Conservation (phyloP, 2,113 vertebrate species). For the Lasiurus borealis region DNA sequence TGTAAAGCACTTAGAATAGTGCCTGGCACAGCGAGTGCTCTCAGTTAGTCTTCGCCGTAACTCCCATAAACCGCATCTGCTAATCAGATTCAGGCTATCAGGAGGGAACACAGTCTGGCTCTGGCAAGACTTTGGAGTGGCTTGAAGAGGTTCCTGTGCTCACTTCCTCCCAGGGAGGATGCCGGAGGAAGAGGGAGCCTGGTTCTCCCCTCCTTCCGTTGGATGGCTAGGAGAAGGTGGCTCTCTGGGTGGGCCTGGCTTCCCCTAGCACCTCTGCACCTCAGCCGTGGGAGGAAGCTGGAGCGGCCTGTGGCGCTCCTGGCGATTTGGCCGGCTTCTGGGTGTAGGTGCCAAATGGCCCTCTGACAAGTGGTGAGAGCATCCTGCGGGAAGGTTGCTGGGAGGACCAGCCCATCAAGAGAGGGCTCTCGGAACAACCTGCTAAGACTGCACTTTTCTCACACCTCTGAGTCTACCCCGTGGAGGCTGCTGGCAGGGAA, state of each 20-base stretch:
- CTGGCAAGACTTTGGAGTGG: slow-evolving; percentile 27
- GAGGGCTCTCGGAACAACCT: slow-evolving; percentile 61
- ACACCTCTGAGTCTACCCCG: slow-evolving; percentile 33
- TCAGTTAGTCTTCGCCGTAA: slow-evolving; percentile 48
- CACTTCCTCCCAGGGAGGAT: background rate
- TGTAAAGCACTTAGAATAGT: slow-evolving; percentile 6
- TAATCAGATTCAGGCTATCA: slow-evolving; percentile 44
- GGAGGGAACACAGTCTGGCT: background rate
- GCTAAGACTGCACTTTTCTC: slow-evolving; percentile 59
- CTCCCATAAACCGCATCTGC: slow-evolving; percentile 18
- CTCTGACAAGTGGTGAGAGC: slow-evolving; percentile 77
- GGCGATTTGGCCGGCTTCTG: slow-evolving; percentile 65
- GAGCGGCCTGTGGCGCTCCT: slow-evolving; percentile 66
- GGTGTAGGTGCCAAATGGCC: slow-evolving; percentile 72
- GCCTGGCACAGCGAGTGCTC: slow-evolving; percentile 37
- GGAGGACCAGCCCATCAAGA: slow-evolving; percentile 62
- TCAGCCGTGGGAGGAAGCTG: background rate
- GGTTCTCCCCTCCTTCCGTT: background rate
- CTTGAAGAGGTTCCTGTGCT: slow-evolving; percentile 32
- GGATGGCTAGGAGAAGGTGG: background rate
- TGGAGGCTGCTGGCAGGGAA: slow-evolving; percentile 73
- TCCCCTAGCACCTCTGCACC: background rate
- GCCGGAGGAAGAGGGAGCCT: background rate
- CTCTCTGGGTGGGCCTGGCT: background rate
- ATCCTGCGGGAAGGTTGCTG: slow-evolving; percentile 69